Evolutionary conservation across 2,113 vertebrate species (phyloP).

Genomic region (Erythrocercus mccallii): DNA sequence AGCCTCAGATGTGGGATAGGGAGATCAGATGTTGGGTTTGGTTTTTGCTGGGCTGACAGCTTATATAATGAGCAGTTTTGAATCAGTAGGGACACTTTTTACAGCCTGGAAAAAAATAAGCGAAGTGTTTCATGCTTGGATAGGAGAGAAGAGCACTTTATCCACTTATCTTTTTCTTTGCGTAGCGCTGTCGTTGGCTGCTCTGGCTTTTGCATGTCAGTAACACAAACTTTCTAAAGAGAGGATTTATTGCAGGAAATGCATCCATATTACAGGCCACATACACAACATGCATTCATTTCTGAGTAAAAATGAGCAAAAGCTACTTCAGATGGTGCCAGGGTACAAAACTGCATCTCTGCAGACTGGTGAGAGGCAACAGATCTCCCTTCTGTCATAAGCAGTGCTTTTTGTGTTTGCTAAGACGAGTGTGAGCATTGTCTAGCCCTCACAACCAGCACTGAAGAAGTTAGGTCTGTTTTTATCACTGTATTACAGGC

Average conservation of each 20-base stretch:
- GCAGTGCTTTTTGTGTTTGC: not conserved
- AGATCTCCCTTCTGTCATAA: not conserved
- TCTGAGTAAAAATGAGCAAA: not conserved
- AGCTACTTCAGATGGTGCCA: not conserved
- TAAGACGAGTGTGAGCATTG: not conserved
- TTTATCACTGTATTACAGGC: not conserved
- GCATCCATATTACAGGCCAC: not conserved
- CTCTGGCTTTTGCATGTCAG: not conserved
- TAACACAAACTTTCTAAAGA: not conserved
- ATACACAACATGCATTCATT: not conserved
- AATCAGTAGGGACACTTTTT: not conserved
- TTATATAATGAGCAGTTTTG: not conserved
- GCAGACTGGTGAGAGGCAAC: not conserved
- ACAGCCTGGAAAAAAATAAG: not conserved
- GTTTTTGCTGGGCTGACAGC: not conserved
- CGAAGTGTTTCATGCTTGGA: not conserved
- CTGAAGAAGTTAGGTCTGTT: not conserved
- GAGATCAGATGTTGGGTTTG: not conserved
- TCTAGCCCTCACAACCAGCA: not conserved
- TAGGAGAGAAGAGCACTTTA: not conserved
- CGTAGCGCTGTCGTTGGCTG: not conserved
- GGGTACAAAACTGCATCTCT: not conserved
- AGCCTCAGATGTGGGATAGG: not conserved
- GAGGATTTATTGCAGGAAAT: not conserved
- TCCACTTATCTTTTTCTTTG: not conserved